Conservation (phyloP, 2,113 vertebrate genomes). For the Amphiprion ocellaris region DNA sequence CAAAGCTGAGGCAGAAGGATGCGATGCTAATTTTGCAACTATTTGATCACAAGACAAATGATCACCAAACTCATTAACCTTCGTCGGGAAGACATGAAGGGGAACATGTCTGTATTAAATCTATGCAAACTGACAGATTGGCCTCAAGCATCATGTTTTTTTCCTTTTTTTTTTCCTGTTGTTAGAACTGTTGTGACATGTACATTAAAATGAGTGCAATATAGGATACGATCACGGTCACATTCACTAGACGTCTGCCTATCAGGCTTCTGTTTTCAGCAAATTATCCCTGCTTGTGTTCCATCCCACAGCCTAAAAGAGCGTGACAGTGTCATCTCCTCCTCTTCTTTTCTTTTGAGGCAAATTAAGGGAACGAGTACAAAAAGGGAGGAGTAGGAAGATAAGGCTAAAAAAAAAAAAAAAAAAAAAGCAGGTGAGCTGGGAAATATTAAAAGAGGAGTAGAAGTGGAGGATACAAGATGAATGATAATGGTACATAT, state of each 20-base stretch:
- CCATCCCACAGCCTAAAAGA: conserved; percentile 20
- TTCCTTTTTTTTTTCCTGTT: too few species aligned
- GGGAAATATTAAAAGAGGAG: conserved; percentile 47
- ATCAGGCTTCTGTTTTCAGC: conserved; percentile 10
- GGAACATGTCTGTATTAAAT: neutral
- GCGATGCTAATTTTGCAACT: conserved; percentile 21
- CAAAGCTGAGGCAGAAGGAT: conserved; percentile 27
- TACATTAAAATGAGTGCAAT: neutral
- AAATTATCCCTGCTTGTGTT: conserved; percentile 36
- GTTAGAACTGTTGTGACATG: neutral
- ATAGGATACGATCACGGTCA: neutral
- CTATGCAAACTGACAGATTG: neutral
- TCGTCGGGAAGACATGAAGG: conserved; percentile 12
- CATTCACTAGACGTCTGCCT: conserved; percentile 7
- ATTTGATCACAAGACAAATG: conserved; percentile 23
- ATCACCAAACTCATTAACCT: conserved; percentile 27
- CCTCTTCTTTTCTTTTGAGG: conserved; percentile 15
- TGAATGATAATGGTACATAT: conserved; percentile 66
- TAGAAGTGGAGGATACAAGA: conserved; percentile 48
- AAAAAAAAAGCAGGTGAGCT: conserved; percentile 23
- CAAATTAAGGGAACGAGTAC: conserved; percentile 3
- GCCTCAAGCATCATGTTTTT: neutral
- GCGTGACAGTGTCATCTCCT: conserved; percentile 44
- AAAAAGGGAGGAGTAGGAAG: conserved; percentile 15
- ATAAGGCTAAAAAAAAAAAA: conserved; percentile 2